A percentile compares a stretch with the other conserved stretches of the same genome.
Evolutionary conservation across 23 tunicate genomes (phyloP).

Genomic region (Ascidia mentula): DNA sequence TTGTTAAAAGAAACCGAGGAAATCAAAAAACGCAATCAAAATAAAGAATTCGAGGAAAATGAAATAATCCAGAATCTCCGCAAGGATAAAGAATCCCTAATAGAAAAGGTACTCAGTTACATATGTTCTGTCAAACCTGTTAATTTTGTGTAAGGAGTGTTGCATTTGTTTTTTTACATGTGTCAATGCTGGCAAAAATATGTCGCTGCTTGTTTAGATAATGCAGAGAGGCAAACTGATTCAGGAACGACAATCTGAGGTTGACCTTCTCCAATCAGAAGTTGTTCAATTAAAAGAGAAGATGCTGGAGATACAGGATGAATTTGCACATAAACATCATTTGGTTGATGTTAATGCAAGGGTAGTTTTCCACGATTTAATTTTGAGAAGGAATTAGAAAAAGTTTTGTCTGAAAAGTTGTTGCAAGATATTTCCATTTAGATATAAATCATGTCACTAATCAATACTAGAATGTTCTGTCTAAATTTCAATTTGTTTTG

Average conservation of each 20-base stretch:
- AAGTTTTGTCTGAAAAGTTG: neutral
- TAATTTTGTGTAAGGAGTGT: too few relatives aligned
- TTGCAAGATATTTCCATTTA: too few relatives aligned
- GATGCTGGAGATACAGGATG: neutral
- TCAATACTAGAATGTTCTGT: too few relatives aligned
- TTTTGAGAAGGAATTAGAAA: neutral
- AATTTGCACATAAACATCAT: neutral
- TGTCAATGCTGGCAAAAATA: too few relatives aligned
- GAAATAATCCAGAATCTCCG: neutral
- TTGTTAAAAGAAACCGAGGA: neutral
- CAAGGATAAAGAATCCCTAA: neutral
- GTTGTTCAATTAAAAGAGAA: neutral
- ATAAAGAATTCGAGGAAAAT: neutral
- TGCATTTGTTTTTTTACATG: too few relatives aligned
- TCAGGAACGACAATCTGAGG: slow-evolving; percentile 65
- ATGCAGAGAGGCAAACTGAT: slow-evolving; percentile 81
- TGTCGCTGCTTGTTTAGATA: too few relatives aligned
- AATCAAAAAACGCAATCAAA: neutral
- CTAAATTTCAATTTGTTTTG: too few relatives aligned
- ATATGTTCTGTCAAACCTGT: too few relatives aligned
- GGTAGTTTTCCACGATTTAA: too few relatives aligned
- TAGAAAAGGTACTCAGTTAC: neutral
- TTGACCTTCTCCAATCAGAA: slow-evolving; percentile 10
- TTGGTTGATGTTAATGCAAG: neutral
- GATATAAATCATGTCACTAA: too few relatives aligned